Evolutionary conservation across 2,113 vertebrate species (phyloP).

Genomic region (Machaerirhynchus nigripectus): DNA sequence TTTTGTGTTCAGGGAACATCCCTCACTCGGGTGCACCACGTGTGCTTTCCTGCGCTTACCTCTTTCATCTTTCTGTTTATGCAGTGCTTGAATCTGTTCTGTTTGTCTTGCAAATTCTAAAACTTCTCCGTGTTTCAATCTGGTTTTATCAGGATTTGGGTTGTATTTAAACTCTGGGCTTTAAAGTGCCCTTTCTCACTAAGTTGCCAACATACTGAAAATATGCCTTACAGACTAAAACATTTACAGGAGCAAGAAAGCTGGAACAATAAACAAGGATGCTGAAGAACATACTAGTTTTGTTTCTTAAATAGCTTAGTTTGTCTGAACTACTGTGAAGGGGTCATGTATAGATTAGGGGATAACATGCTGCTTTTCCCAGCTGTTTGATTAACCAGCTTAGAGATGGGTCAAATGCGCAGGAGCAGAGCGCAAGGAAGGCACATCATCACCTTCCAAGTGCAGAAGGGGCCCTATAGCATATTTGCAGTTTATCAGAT

Average conservation of each 20-base stretch:
- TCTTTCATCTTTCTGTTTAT: not conserved
- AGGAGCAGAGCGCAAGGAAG: not conserved
- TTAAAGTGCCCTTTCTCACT: not conserved
- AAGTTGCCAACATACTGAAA: not conserved
- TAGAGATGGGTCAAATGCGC: not conserved
- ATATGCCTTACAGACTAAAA: not conserved
- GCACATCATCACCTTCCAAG: not conserved
- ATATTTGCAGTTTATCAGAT: conserved; percentile 9
- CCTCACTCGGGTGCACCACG: not conserved
- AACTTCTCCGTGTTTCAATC: not conserved
- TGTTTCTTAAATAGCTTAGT: conserved; percentile 3
- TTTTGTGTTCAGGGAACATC: not conserved
- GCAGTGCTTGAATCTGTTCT: not conserved
- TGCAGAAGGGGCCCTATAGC: not conserved
- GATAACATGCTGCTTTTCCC: not conserved
- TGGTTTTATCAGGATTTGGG: not conserved
- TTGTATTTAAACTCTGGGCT: not conserved
- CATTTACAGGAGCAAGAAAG: not conserved
- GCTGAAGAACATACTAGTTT: not conserved
- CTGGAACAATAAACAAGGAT: not conserved
- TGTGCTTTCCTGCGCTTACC: not conserved
- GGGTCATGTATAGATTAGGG: conserved; percentile 7
- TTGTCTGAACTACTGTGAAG: not conserved
- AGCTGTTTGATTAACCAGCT: conserved; percentile 48
- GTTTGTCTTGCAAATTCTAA: not conserved